A percentile compares a stretch with the other conserved stretches of the same genome.
Evolutionary conservation across 92 coral and sea anemone species (phyloP).

Genomic region (Epizoanthus fatuus): DNA sequence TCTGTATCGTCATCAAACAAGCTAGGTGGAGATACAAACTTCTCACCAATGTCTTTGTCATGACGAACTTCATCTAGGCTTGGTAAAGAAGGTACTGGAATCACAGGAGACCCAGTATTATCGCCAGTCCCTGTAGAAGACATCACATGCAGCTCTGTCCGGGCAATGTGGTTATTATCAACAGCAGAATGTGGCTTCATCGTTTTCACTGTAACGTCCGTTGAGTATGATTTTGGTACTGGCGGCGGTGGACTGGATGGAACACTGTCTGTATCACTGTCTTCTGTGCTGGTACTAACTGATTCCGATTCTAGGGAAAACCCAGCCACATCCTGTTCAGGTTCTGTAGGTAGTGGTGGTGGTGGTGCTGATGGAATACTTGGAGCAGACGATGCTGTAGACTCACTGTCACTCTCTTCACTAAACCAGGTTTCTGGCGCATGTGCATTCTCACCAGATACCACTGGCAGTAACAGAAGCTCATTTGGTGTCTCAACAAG

Average conservation of each 20-base stretch:
- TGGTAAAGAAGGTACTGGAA: background rate
- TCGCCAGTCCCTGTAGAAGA: too few species aligned
- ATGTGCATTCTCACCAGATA: background rate
- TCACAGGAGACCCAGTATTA: too few species aligned
- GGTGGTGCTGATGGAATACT: conserved; percentile 60
- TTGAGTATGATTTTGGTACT: background rate
- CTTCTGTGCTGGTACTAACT: background rate
- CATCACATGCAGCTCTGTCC: too few species aligned
- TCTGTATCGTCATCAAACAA: conserved; percentile 78
- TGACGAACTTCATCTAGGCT: background rate
- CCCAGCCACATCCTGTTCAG: background rate
- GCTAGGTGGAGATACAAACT: conserved; percentile 78
- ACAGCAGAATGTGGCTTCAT: background rate
- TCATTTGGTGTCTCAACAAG: background rate
- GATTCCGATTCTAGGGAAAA: background rate
- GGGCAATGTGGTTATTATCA: background rate
- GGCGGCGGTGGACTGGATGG: background rate
- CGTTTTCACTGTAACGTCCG: background rate
- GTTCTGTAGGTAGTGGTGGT: conserved; percentile 57
- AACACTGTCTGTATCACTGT: background rate
- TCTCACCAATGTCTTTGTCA: conserved; percentile 1
- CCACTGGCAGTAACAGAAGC: background rate
- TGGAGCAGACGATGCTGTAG: conserved; percentile 35
- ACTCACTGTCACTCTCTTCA: conserved; percentile 22
- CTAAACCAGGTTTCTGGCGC: background rate